These are phyloP conservation scores for Apodemus sylvaticus DNA, from an alignment of 2,113 vertebrate species.

Conservation along the genomic window DNA sequence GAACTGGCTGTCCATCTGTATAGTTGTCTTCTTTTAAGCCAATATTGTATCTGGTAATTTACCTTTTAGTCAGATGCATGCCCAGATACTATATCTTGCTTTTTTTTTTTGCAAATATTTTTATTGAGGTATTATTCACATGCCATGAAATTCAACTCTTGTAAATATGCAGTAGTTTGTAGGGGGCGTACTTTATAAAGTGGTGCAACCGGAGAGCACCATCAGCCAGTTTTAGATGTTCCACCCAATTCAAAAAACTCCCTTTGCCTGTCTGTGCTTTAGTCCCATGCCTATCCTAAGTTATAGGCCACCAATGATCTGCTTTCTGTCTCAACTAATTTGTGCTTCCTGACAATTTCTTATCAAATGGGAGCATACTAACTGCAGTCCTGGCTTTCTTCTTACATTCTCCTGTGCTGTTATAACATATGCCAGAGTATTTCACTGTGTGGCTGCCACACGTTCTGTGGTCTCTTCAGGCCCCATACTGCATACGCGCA, in stretches of 20 bases:
- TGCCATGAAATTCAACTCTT: neutral
- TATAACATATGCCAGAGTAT: neutral
- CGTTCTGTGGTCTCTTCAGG: neutral
- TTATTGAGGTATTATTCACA: neutral
- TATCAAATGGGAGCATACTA: neutral
- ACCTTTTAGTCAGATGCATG: neutral
- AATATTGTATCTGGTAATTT: neutral
- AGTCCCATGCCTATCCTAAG: rapidly evolving
- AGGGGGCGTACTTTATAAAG: neutral
- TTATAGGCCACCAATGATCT: neutral
- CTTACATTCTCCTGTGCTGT: neutral
- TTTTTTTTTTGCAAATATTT: neutral
- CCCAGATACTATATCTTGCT: neutral
- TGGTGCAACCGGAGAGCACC: neutral
- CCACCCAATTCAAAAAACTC: neutral
- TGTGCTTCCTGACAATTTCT: neutral
- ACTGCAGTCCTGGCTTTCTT: neutral
- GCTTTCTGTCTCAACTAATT: neutral
- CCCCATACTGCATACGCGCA: neutral
- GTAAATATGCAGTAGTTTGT: neutral
- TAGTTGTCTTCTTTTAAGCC: neutral
- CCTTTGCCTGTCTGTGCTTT: neutral
- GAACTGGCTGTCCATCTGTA: neutral
- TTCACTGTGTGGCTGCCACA: rapidly evolving
- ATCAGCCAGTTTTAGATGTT: neutral